Conservation (phyloP, 2,113 vertebrate genomes). For the Maccullochella peelii region DNA sequence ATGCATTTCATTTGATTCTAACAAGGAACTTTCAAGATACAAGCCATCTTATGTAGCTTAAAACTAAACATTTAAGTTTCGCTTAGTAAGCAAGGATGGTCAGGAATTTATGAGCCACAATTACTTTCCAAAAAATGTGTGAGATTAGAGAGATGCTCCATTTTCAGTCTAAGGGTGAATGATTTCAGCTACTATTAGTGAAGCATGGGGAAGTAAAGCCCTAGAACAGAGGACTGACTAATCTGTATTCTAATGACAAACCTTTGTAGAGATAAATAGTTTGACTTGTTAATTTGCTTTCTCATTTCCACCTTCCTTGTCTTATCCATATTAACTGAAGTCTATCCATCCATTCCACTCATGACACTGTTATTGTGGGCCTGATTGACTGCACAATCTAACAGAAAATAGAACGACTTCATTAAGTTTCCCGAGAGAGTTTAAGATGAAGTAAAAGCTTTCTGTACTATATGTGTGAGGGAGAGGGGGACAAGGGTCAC, state of each 20-base stretch:
- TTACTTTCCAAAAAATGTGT: background rate
- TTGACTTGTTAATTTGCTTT: background rate
- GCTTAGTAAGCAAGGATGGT: background rate
- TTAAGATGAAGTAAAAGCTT: background rate
- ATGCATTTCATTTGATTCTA: background rate
- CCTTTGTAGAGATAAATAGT: background rate
- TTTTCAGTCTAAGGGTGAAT: background rate
- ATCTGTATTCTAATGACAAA: background rate
- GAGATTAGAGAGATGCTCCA: background rate
- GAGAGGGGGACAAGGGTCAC: background rate
- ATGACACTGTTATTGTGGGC: slow-evolving; percentile 1
- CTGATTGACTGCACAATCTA: slow-evolving; percentile 10
- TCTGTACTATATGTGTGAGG: background rate
- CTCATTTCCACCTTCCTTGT: background rate
- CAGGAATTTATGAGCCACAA: background rate
- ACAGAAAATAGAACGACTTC: slow-evolving; percentile 6
- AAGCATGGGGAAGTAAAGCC: background rate
- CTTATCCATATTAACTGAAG: background rate
- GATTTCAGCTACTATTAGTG: background rate
- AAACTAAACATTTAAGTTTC: background rate
- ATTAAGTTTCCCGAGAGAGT: background rate
- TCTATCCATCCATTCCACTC: background rate
- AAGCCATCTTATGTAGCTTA: background rate
- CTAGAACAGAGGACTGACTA: background rate
- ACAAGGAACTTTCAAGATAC: background rate